These are phyloP conservation scores for Cydia strobilella DNA, from an alignment of 1,140 invertebrate species.

Conservation along the genomic window DNA sequence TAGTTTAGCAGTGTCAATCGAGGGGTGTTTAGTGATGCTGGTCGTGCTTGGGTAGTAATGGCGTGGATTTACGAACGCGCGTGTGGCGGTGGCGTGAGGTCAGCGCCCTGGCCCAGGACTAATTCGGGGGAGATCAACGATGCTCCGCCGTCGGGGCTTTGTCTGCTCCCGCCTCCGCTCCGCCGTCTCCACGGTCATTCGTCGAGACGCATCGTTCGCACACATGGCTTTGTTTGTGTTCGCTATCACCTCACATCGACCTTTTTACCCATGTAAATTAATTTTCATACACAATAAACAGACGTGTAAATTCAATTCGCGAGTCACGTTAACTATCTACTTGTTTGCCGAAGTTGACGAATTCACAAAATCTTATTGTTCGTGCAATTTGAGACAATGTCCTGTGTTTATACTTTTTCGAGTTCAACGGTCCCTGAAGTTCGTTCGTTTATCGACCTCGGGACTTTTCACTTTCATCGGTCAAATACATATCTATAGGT, in stretches of 20 bases:
- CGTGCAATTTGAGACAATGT: slow-evolving; percentile 26
- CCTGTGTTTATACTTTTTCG: slow-evolving; percentile 35
- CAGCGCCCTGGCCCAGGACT: slow-evolving; percentile 76
- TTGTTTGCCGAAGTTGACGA: slow-evolving; percentile 16
- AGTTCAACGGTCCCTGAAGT: slow-evolving; percentile 43
- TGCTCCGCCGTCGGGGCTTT: slow-evolving; percentile 67
- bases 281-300: slow-evolving; percentile 38
- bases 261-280: slow-evolving; percentile 40
- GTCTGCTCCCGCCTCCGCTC: slow-evolving; percentile 64
- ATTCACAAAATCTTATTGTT: slow-evolving; percentile 26
- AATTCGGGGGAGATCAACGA: slow-evolving; percentile 78
- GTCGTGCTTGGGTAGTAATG: slow-evolving; percentile 34
- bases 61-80: slow-evolving; percentile 44
- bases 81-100: slow-evolving; percentile 55
- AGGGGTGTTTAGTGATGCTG: slow-evolving; percentile 33
- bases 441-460: slow-evolving; percentile 49
- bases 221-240: slow-evolving; percentile 48
- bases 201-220: slow-evolving; percentile 26
- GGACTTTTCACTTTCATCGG: slow-evolving; percentile 47
- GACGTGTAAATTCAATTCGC: neutral
- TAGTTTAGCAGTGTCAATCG: slow-evolving; percentile 31
- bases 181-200: slow-evolving; percentile 38
- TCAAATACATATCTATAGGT: neutral
- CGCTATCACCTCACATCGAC: slow-evolving; percentile 32
- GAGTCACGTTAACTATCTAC: neutral